Evolutionary conservation across 2,888 invertebrate genomes (phyloP).

Genomic region (Didymodactylos carnosus): DNA sequence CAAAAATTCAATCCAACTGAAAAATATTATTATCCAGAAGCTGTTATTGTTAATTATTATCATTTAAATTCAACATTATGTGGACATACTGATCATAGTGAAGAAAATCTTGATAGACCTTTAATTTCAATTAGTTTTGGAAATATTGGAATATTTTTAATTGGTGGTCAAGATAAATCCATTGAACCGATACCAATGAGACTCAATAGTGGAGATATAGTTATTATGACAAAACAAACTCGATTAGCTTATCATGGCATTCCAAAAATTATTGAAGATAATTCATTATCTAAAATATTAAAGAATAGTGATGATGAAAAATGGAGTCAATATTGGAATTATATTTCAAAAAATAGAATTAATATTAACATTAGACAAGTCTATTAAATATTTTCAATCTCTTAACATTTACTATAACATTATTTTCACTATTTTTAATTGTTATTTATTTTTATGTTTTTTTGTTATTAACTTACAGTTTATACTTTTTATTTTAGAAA

Average conservation of each 20-base stretch:
- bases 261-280: conserved; percentile 47
- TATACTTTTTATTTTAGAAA: too few species aligned
- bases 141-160: conserved; percentile 72
- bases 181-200: conserved; percentile 40
- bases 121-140: conserved; percentile 84
- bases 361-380: conserved; percentile 88
- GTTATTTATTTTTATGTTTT: neutral
- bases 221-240: conserved; percentile 66
- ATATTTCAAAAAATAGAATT: conserved; percentile 43
- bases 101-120: conserved; percentile 61
- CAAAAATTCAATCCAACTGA: too few species aligned
- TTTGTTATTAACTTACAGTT: too few species aligned
- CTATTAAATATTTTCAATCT: neutral
- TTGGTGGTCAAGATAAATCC: conserved; percentile 54
- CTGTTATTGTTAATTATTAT: conserved; percentile 88
- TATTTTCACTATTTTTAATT: neutral
- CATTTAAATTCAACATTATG: conserved; percentile 72
- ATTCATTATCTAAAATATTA: conserved; percentile 33
- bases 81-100: conserved; percentile 84
- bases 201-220: conserved; percentile 67
- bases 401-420: neutral
- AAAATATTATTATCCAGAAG: too few species aligned
- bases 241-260: conserved; percentile 78
- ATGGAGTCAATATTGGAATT: conserved; percentile 15
- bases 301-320: conserved; percentile 37